Conservation (phyloP, 1,140 invertebrate species). For the Zaprionus ghesquierei region DNA sequence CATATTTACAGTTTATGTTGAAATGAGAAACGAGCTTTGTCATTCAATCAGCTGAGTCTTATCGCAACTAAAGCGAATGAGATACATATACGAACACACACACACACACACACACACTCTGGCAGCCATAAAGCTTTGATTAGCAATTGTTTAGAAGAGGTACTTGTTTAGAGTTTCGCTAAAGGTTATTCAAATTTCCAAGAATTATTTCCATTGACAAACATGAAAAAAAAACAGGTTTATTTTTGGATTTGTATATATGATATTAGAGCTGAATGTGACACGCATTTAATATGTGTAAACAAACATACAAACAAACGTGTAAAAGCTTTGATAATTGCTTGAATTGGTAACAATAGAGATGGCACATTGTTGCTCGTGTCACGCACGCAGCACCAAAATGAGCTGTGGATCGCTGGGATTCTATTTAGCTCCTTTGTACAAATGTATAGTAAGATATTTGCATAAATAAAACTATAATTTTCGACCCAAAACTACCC, state of each 20-base stretch:
- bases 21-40: conserved; percentile 23
- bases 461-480: not conserved
- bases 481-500: not conserved
- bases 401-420: too few species aligned
- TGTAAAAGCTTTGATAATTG: not conserved
- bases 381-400: too few species aligned
- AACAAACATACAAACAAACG: not conserved
- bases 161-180: not conserved
- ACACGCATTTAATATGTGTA: not conserved
- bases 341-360: not conserved
- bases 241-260: not conserved
- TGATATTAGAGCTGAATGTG: not conserved
- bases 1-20: conserved; percentile 25
- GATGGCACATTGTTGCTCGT: not conserved
- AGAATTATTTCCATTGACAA: not conserved
- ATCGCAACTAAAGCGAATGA: conserved; percentile 23
- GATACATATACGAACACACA: conserved; percentile 3
- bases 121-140: not conserved
- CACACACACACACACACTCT: not conserved
- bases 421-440: too few species aligned
- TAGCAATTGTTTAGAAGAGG: not conserved
- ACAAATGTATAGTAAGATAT: too few species aligned
- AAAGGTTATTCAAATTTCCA: not conserved
- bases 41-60: conserved; percentile 31
- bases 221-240: not conserved